These are phyloP conservation scores for Trichacis sp. DNA, from an alignment of 2,888 invertebrate species.

Conservation along the genomic window DNA sequence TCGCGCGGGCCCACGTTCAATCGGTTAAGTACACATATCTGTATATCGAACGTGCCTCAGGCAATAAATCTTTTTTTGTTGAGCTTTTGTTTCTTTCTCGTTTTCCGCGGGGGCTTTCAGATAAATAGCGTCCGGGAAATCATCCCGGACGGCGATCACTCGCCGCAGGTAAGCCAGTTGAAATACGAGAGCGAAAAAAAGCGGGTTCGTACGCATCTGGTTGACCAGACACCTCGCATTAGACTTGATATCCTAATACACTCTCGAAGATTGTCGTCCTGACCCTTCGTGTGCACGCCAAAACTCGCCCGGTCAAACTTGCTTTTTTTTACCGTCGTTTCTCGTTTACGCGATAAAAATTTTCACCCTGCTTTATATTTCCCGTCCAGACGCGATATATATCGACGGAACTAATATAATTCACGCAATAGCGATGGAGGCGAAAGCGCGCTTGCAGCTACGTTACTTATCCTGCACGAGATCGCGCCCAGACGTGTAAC, in stretches of 20 bases:
- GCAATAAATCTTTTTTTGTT: conserved; percentile 39
- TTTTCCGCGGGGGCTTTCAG: conserved; percentile 17
- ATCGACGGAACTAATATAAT: conserved; percentile 42
- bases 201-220: conserved; percentile 57
- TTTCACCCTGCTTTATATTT: not conserved
- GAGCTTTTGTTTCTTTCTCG: conserved; percentile 34
- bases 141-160: conserved; percentile 47
- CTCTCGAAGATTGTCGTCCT: conserved; percentile 59
- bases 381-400: conserved; percentile 27
- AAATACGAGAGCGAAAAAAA: conserved; percentile 66
- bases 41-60: conserved; percentile 31
- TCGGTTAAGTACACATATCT: conserved; percentile 40
- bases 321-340: not conserved
- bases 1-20: conserved; percentile 31
- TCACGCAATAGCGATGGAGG: conserved; percentile 34
- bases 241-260: conserved; percentile 56
- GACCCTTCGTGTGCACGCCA: conserved; percentile 39
- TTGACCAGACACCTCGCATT: conserved; percentile 52
- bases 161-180: conserved; percentile 50
- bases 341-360: conserved; percentile 25
- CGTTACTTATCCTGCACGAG: conserved; percentile 30
- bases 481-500: conserved; percentile 34
- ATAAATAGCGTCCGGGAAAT: conserved; percentile 37
- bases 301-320: no score
- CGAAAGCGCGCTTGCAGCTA: conserved; percentile 24